Evolutionary conservation across 2,113 vertebrate genomes (phyloP), one percentile per base, ranked within the genome.

Genomic region (Propithecus coquereli): DNA sequence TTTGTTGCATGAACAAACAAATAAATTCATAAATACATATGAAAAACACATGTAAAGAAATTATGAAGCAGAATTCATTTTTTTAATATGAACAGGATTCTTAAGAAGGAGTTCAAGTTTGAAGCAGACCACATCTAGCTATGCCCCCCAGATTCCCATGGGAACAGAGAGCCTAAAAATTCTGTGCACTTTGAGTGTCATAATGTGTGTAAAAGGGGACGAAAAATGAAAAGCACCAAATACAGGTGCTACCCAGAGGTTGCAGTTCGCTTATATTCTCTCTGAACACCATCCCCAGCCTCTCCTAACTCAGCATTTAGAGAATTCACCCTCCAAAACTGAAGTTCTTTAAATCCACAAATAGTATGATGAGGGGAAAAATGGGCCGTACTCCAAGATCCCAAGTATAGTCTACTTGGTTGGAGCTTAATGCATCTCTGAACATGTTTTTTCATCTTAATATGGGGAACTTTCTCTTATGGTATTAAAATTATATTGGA

Each of bases 331-430:
- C 7, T 70, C 90, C 27, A 12, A 81, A 43, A 17, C 17, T 23
- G 7, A 65, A 57, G 25, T 30, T 79, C 52, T 73, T 40, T 43
- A 71, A 40, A 37, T 96, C 52, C 52, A 14, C 40, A 54, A 3
- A 13, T 8, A 71, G 47, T 4, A 61, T 18, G 16, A 22, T 40
- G 47, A 50, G 34, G 50, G 40, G 65, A 71, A 63, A 76, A 43
- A 18, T 10, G 0, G 57, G 11, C 12, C 34, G 16, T 54, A 22
- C 6, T n/a, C 14, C 57, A 54, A 70, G 52, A 14, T n/a, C 5
- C 52, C 20, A 30, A 13, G 8, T 3, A 3, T 1, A 0, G 8
- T 8, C 59, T 50, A 1, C 2, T 54, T 12, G 5, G 61, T 43
- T 34, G 37, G 25, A 50, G 25, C 13, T 27, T 37, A 43, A 74